Percentiles rank a stretch among this genome's conserved stretches.
These are phyloP conservation scores for Heliothis peltigera DNA, from an alignment of 2,888 invertebrate genomes.

Conservation along the genomic window DNA sequence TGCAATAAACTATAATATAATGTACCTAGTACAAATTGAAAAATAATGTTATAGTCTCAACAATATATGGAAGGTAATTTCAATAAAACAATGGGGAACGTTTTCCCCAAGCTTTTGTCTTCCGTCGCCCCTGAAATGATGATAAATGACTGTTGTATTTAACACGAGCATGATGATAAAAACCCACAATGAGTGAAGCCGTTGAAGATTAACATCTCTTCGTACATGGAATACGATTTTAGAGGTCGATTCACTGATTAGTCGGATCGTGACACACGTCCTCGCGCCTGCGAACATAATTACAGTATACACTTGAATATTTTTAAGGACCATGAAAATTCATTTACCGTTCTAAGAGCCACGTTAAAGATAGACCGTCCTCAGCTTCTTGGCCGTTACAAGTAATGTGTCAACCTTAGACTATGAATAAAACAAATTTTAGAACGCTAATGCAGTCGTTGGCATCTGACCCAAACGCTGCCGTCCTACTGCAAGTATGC, in stretches of 20 bases:
- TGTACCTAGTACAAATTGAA: no score
- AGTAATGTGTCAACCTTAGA: slow-evolving; percentile 18
- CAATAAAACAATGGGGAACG: neutral
- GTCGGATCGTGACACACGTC: slow-evolving; percentile 54
- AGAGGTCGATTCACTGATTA: slow-evolving; percentile 62
- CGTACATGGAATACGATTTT: slow-evolving; percentile 52
- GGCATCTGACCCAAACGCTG: slow-evolving; percentile 21
- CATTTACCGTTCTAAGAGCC: slow-evolving; percentile 35
- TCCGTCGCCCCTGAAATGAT: slow-evolving; percentile 25
- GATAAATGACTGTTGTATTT: slow-evolving; percentile 23
- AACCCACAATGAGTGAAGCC: slow-evolving; percentile 38
- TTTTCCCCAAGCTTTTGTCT: slow-evolving; percentile 8
- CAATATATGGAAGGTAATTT: neutral
- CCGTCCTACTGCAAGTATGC: slow-evolving; percentile 1
- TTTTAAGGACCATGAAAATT: slow-evolving; percentile 48
- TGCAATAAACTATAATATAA: no score
- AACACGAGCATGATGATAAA: slow-evolving; percentile 30
- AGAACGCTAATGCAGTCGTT: slow-evolving; percentile 27
- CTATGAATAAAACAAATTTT: slow-evolving; percentile 28
- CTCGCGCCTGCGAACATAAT: slow-evolving; percentile 47
- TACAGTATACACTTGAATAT: slow-evolving; percentile 38
- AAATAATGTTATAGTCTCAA: neutral
- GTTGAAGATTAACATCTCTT: slow-evolving; percentile 54
- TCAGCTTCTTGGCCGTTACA: slow-evolving; percentile 20
- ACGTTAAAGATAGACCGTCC: slow-evolving; percentile 36